phyloP scores from a whole-genome alignment of 2,797 vertebrate species.

The Lates japonicus region DNA sequence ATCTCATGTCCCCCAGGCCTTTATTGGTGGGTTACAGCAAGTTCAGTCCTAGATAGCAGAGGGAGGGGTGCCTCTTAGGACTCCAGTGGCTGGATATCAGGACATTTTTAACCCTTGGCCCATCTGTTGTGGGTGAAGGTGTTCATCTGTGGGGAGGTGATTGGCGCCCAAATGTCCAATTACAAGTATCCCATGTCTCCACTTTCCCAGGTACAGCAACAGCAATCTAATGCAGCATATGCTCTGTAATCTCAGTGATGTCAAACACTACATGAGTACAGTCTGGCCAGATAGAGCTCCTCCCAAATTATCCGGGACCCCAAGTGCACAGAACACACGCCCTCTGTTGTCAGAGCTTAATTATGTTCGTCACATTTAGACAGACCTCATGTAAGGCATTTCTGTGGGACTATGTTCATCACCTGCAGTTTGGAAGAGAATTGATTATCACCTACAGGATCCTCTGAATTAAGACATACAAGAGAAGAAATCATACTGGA shows the following conservation, averaged over 20 bases:
- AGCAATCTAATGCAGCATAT: constrained; percentile 67
- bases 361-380: constrained; percentile 54
- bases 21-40: constrained; percentile 65
- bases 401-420: constrained; percentile 40
- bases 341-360: constrained; percentile 50
- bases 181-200: constrained; percentile 71
- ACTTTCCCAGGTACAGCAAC: constrained; percentile 82
- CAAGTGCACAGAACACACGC: constrained; percentile 25
- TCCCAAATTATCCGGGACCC: constrained; percentile 39
- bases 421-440: constrained; percentile 47
- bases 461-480: constrained; percentile 20
- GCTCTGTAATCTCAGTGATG: constrained; percentile 86
- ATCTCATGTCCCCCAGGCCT: constrained; percentile 33
- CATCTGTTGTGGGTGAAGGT: constrained; percentile 83
- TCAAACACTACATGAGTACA: constrained; percentile 71
- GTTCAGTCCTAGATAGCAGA: constrained; percentile 60
- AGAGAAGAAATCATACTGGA: background rate
- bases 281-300: constrained; percentile 62
- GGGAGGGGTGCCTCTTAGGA: constrained; percentile 49
- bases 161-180: constrained; percentile 86
- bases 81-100: constrained; percentile 64
- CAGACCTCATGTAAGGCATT: constrained; percentile 15
- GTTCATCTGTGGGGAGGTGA: constrained; percentile 76
- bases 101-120: constrained; percentile 75
- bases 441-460: constrained; percentile 1